Evolutionary conservation across 2,888 invertebrate genomes (phyloP).

Genomic region (Julus scandinavius): DNA sequence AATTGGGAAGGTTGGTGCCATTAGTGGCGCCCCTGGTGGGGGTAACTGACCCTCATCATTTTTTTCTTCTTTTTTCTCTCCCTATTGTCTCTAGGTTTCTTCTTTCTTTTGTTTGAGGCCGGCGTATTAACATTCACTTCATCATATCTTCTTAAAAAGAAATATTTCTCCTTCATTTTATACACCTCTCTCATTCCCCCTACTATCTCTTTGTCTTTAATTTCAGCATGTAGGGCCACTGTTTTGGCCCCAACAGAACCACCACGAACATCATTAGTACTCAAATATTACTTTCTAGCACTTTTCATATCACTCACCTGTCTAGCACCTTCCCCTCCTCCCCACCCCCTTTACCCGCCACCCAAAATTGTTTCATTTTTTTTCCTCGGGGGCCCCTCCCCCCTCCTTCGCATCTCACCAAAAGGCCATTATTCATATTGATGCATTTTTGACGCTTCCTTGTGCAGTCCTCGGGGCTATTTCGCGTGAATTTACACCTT

Average conservation of each 20-base stretch:
- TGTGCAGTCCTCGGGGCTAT: neutral
- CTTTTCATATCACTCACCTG: constrained; percentile 33
- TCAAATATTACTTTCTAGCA: neutral
- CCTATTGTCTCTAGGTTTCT: constrained; percentile 7
- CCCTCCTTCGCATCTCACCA: constrained; percentile 23
- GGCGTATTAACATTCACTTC: neutral
- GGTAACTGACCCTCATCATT: constrained; percentile 16
- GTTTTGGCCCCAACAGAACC: constrained; percentile 5
- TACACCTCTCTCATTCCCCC: neutral
- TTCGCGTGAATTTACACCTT: neutral
- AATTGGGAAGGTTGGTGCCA: constrained; percentile 21
- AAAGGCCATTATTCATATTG: constrained; percentile 33
- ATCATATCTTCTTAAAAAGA: constrained; percentile 33
- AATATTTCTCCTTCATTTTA: neutral
- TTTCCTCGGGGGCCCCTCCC: constrained; percentile 17
- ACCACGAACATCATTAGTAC: constrained; percentile 13
- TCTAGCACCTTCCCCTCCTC: neutral
- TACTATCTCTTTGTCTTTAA: neutral
- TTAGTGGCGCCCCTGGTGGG: constrained; percentile 24
- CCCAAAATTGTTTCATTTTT: neutral
- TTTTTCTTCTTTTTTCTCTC: neutral
- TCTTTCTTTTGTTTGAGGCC: neutral
- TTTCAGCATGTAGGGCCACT: neutral
- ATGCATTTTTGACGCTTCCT: constrained; percentile 20
- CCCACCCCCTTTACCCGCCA: neutral